Evolutionary conservation across 1,140 invertebrate genomes (phyloP).

Genomic region (Sweltsa coloradensis): DNA sequence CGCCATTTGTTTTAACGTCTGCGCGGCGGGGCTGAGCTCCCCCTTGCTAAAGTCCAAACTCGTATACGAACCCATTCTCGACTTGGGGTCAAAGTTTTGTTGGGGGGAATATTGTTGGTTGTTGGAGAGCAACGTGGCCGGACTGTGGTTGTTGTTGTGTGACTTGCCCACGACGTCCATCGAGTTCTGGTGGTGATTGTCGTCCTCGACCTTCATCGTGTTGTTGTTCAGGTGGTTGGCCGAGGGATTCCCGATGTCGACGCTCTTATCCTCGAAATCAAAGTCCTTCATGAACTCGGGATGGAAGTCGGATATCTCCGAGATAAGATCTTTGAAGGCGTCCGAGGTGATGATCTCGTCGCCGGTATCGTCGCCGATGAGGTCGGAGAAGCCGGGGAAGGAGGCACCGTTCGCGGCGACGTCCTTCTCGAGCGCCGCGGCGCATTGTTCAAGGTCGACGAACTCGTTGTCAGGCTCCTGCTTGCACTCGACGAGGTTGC

Average conservation of each 20-base stretch:
- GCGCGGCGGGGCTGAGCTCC: constrained; percentile 75
- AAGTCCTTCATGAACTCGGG: constrained; percentile 76
- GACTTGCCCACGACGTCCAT: constrained; percentile 1
- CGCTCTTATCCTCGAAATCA: constrained; percentile 52
- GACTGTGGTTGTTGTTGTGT: background rate
- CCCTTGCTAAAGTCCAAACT: constrained; percentile 25
- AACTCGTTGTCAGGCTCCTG: constrained; percentile 66
- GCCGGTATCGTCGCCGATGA: constrained; percentile 67
- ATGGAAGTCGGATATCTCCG: constrained; percentile 69
- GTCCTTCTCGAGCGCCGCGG: constrained; percentile 67
- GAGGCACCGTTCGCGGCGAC: constrained; percentile 50
- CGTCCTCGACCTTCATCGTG: constrained; percentile 32
- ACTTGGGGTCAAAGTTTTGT: constrained; percentile 28
- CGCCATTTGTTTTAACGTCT: constrained; percentile 91
- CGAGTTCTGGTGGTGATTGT: constrained; percentile 19
- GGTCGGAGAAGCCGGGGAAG: constrained; percentile 64
- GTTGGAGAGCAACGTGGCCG: constrained; percentile 11
- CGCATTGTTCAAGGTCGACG: constrained; percentile 66
- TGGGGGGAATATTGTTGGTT: constrained; percentile 33
- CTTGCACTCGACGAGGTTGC: constrained; percentile 65
- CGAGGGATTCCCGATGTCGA: constrained; percentile 24
- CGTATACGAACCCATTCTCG: constrained; percentile 4
- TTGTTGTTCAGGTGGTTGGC: constrained; percentile 26
- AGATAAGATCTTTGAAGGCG: constrained; percentile 77
- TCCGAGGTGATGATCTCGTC: constrained; percentile 71